Conservation (phyloP, 2,888 invertebrate genomes). For the Microplitis deprimator region DNA sequence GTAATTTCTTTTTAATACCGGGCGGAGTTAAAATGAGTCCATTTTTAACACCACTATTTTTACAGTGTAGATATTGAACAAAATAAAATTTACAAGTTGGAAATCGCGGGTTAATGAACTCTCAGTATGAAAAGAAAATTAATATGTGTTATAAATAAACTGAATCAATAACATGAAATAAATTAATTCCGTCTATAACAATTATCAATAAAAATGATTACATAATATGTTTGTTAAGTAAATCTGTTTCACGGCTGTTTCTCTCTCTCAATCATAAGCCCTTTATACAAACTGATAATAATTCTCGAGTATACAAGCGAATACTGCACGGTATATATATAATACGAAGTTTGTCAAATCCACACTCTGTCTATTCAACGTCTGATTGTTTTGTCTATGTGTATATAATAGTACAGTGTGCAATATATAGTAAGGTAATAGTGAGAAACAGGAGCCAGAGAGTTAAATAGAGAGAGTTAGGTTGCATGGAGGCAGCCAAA, state of each 20-base stretch:
- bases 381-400: not conserved
- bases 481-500: slow-evolving; percentile 25
- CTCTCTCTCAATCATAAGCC: not conserved
- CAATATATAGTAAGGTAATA: not conserved
- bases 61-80: no score
- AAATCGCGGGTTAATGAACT: no score
- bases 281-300: not conserved
- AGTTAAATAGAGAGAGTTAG: not conserved
- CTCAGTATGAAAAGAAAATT: no score
- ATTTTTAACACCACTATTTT: no score
- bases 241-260: not conserved
- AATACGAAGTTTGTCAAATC: not conserved
- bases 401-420: not conserved
- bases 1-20: no score
- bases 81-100: no score
- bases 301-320: not conserved
- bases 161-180: no score
- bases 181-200: no score
- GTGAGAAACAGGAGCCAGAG: not conserved
- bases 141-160: no score
- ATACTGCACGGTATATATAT: not conserved
- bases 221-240: not conserved
- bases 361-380: not conserved
- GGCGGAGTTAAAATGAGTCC: no score
- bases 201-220: not conserved